Percentiles rank a stretch among this genome's conserved stretches.
phyloP scores from a whole-genome alignment of 1,140 invertebrate species.

The Ceratitis capitata region DNA sequence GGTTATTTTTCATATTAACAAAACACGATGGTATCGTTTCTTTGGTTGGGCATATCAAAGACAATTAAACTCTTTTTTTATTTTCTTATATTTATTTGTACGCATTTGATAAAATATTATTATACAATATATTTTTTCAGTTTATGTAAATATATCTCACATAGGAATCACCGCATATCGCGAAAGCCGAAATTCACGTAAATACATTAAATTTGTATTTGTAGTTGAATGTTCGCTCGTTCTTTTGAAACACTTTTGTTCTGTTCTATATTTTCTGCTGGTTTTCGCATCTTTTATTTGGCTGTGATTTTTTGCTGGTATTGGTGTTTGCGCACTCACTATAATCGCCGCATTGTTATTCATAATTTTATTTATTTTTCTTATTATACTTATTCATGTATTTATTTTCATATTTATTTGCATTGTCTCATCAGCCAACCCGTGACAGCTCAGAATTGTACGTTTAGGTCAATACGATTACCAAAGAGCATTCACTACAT shows the following conservation, averaged over 20 bases:
- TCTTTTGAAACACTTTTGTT: background rate
- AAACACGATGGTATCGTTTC: background rate
- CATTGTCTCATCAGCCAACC: conserved; percentile 5
- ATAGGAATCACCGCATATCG: background rate
- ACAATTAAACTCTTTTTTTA: too few relatives aligned
- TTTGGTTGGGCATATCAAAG: too few relatives aligned
- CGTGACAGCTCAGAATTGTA: conserved; percentile 41
- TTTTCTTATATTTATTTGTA: background rate
- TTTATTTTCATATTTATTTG: conserved; percentile 16
- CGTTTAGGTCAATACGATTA: conserved; percentile 51
- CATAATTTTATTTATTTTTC: conserved; percentile 33
- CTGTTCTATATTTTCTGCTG: background rate
- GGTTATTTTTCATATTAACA: background rate
- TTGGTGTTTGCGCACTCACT: background rate
- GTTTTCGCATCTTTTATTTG: background rate
- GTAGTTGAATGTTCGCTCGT: background rate
- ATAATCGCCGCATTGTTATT: conserved; percentile 16
- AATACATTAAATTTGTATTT: background rate
- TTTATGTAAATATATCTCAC: background rate
- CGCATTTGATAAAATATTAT: background rate
- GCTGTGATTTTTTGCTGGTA: background rate
- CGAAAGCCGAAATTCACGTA: conserved; percentile 4
- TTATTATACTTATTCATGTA: background rate
- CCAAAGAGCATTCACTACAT: conserved; percentile 62
- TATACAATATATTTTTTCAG: background rate